Evolutionary conservation across 2,113 vertebrate genomes (phyloP).

Genomic region (Procavia capensis): DNA sequence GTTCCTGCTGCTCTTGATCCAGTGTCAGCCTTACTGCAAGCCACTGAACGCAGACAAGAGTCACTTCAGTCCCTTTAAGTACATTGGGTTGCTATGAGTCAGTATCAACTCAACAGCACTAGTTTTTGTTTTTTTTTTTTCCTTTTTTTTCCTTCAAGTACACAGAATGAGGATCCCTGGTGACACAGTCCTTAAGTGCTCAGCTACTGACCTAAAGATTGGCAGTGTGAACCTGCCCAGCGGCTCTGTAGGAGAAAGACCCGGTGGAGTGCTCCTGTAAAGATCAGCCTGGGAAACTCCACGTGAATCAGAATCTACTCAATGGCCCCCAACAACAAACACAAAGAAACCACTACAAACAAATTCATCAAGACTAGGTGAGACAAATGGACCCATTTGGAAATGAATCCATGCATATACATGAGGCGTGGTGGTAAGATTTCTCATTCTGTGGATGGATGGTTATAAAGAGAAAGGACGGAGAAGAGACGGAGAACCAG

Average conservation of each 20-base stretch:
- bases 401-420: not conserved
- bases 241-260: too few species aligned
- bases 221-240: too few species aligned
- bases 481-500: slow-evolving; percentile 56
- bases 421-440: not conserved
- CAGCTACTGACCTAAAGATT: too few species aligned
- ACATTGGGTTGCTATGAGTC: too few species aligned
- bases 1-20: not conserved
- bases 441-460: slow-evolving; percentile 28
- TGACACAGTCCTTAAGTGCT: too few species aligned
- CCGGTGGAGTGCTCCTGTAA: too few species aligned
- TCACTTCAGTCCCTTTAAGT: not conserved
- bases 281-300: too few species aligned
- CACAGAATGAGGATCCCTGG: too few species aligned
- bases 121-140: too few species aligned
- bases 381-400: not conserved
- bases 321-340: not conserved
- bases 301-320: too few species aligned
- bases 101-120: too few species aligned
- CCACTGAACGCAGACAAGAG: not conserved
- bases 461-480: slow-evolving; percentile 57
- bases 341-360: not conserved
- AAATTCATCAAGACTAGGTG: not conserved
- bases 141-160: too few species aligned
- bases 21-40: not conserved